Conservation (phyloP, 2,113 vertebrate genomes). For the Gambusia affinis region DNA sequence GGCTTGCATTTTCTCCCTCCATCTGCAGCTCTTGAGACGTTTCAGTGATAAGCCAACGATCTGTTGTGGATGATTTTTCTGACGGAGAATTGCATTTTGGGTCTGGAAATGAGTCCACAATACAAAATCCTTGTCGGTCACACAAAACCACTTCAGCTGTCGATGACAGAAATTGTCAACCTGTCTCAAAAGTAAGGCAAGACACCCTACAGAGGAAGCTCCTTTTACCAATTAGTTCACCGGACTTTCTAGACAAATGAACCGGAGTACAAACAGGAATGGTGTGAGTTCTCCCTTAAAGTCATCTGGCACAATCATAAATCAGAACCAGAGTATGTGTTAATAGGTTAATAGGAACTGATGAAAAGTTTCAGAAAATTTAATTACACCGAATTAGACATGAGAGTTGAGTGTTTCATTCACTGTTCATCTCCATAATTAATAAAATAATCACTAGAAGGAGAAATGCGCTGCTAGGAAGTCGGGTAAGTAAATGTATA, state of each 20-base stretch:
- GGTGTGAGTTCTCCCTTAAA: too few species aligned
- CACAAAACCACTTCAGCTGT: too few species aligned
- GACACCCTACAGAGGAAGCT: too few species aligned
- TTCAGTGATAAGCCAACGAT: slow-evolving; percentile 45
- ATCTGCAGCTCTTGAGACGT: slow-evolving; percentile 32
- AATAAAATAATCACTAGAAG: background rate
- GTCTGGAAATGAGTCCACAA: background rate
- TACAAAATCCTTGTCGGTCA: too few species aligned
- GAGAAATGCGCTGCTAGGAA: background rate
- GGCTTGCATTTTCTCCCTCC: slow-evolving; percentile 39
- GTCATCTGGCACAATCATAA: too few species aligned
- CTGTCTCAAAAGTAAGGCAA: too few species aligned
- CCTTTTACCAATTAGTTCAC: too few species aligned
- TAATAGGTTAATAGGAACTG: too few species aligned
- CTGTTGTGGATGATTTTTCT: slow-evolving; percentile 2
- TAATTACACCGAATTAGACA: background rate
- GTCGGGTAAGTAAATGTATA: background rate
- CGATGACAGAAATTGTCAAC: too few species aligned
- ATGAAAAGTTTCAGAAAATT: background rate
- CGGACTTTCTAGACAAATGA: too few species aligned
- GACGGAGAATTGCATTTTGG: background rate
- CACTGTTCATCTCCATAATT: background rate
- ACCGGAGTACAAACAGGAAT: too few species aligned
- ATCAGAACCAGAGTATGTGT: too few species aligned
- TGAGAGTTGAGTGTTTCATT: background rate